A percentile compares a stretch with the other conserved stretches of the same genome.
Evolutionary conservation across 2,888 invertebrate genomes (phyloP).

Genomic region (Athalia circularis): DNA sequence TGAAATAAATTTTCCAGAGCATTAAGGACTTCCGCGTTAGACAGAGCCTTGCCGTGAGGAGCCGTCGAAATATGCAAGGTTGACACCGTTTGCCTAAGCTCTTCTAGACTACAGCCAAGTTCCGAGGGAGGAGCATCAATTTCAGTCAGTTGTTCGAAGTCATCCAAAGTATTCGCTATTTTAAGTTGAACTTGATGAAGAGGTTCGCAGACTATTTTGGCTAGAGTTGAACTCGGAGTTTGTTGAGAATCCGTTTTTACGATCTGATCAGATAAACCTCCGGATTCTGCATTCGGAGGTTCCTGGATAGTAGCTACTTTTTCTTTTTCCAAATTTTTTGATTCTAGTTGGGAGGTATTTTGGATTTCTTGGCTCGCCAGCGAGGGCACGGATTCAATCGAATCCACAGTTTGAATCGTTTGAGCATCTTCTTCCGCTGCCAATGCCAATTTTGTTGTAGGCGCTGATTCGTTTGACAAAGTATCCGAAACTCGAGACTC

Average conservation of each 20-base stretch:
- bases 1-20: slow-evolving; percentile 53
- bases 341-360: background rate
- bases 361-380: background rate
- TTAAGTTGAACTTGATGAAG: slow-evolving; percentile 59
- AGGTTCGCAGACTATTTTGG: slow-evolving; percentile 52
- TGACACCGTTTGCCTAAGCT: slow-evolving; percentile 56
- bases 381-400: background rate
- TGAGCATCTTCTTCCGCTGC: slow-evolving; percentile 18
- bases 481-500: slow-evolving; percentile 9
- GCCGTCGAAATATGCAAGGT: slow-evolving; percentile 49
- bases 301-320: slow-evolving; percentile 22
- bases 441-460: slow-evolving; percentile 20
- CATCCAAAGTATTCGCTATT: slow-evolving; percentile 61
- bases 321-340: slow-evolving; percentile 31
- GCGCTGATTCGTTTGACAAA: slow-evolving; percentile 14
- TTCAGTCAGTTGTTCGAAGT: slow-evolving; percentile 61
- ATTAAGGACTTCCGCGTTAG: slow-evolving; percentile 49
- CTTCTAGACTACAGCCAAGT: slow-evolving; percentile 60
- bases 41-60: slow-evolving; percentile 41
- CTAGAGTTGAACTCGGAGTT: slow-evolving; percentile 35
- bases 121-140: slow-evolving; percentile 54
- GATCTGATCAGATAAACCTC: slow-evolving; percentile 30
- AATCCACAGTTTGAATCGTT: slow-evolving; percentile 1
- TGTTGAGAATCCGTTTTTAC: slow-evolving; percentile 1
- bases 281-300: slow-evolving; percentile 32